Percentiles rank a stretch among this genome's conserved stretches.
These are phyloP conservation scores for Yasuhikotakia modesta DNA, from an alignment of 2,797 vertebrate species.

Conservation along the genomic window DNA sequence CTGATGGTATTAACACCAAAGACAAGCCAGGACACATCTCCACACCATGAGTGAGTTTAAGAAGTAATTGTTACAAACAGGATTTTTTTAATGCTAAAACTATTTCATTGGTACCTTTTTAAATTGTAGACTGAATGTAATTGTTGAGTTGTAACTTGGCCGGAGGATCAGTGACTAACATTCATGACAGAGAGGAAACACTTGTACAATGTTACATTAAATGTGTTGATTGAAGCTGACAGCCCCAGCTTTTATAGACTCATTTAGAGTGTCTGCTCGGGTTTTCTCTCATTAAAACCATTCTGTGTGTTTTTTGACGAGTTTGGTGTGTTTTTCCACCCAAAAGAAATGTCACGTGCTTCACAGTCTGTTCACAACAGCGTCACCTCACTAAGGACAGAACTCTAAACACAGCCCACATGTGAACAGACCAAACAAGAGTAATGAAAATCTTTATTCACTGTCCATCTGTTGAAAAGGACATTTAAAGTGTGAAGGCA, in stretches of 20 bases:
- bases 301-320: slow-evolving; percentile 38
- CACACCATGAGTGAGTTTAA: slow-evolving; percentile 60
- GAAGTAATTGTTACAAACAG: slow-evolving; percentile 75
- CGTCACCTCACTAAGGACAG: slow-evolving; percentile 8
- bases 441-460: slow-evolving; percentile 17
- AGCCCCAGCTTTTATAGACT: slow-evolving; percentile 54
- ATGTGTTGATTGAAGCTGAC: slow-evolving; percentile 55
- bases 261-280: slow-evolving; percentile 38
- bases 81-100: slow-evolving; percentile 16
- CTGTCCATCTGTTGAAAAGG: slow-evolving; percentile 56
- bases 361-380: slow-evolving; percentile 32
- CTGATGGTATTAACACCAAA: slow-evolving; percentile 80
- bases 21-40: slow-evolving; percentile 70
- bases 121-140: not conserved
- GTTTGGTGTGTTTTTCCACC: slow-evolving; percentile 48
- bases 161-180: slow-evolving; percentile 1
- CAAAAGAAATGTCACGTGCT: slow-evolving; percentile 26
- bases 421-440: slow-evolving; percentile 52
- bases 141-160: not conserved
- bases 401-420: slow-evolving; percentile 24
- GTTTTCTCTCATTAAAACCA: slow-evolving; percentile 50
- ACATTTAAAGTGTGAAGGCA: slow-evolving; percentile 44
- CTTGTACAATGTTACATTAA: slow-evolving; percentile 44
- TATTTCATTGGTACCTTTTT: not conserved
- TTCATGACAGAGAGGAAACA: slow-evolving; percentile 35